Base-by-base conservation (phyloP, 2,113 vertebrate species). In the Triplophysa siluroides region DNA sequence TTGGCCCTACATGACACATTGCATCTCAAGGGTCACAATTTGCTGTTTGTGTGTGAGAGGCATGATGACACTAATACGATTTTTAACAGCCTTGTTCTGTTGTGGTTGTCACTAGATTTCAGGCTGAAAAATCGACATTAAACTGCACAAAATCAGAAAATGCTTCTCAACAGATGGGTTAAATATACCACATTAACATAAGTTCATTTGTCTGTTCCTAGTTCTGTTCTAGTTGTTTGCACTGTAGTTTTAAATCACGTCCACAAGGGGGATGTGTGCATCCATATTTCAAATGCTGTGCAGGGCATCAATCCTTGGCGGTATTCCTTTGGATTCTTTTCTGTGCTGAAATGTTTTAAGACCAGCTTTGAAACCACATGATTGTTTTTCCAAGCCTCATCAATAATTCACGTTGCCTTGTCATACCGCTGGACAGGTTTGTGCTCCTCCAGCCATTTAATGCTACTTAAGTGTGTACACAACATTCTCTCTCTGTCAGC, bases 401-500 rank as follows among this genome's bases (percentile, higher is more conserved):
- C 23, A 78, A 81, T 73, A 70, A 68, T 84, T 81, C 71, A 78
- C 33, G 45, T 19, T 43, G 67, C 72, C 41, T 76, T 66, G 78
- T 54, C 45, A 38, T 38, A 41, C 19, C 16, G 18, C 50, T 66
- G 41, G 41, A 38, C 33, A 75, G 61, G 29, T 66, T 65, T 72
- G 68, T 77, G 58, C 52, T 80, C 73, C 66, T 72, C 64, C 64
- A 80, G 76, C 66, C 61, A 77, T 62, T 77, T 77, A 77, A 77
- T 66, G 62, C n/a, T n/a, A n/a, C n/a, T n/a, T n/a, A n/a, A 24
- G 24, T 6, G 3, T 52, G 62, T 38, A 33, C 62, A 33, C 54
- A 23, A 61, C 33, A 61, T 74, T 62, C 62, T 77, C 21, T 77
- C 21, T 45, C 19, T 38, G 18, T 18, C 3, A 38, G 62, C 45